These are phyloP conservation scores for Epiblema foenella DNA, from an alignment of 2,888 invertebrate species.

Conservation along the genomic window DNA sequence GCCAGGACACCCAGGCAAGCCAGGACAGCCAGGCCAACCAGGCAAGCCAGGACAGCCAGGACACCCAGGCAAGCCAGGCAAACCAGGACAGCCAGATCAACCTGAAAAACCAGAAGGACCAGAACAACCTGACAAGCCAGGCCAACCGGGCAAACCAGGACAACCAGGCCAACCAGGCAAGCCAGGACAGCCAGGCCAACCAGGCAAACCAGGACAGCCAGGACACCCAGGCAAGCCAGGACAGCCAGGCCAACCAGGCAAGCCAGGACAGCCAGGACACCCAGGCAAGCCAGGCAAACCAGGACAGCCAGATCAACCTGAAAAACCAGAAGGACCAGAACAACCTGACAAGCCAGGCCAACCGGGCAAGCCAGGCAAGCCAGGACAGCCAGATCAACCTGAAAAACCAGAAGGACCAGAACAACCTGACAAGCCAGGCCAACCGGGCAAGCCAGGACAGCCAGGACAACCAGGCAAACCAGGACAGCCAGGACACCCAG, in stretches of 20 bases:
- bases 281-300: not conserved
- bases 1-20: conserved; percentile 31
- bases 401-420: not conserved
- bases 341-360: not conserved
- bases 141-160: not conserved
- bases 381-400: not conserved
- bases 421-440: not conserved
- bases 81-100: not conserved
- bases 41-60: conserved; percentile 23
- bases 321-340: not conserved
- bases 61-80: conserved; percentile 8
- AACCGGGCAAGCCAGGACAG: not conserved
- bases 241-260: not conserved
- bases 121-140: conserved; percentile 3
- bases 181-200: not conserved
- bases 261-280: not conserved
- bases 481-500: not conserved
- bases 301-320: not conserved
- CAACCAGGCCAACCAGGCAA: not conserved
- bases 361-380: not conserved
- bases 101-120: conserved; percentile 17
- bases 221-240: not conserved
- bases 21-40: conserved; percentile 27
- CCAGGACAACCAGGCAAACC: not conserved
- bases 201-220: not conserved